A percentile compares a stretch with the other conserved stretches of the same genome.
phyloP scores from a whole-genome alignment of 2,797 vertebrate species.

The Esox masquinongy region DNA sequence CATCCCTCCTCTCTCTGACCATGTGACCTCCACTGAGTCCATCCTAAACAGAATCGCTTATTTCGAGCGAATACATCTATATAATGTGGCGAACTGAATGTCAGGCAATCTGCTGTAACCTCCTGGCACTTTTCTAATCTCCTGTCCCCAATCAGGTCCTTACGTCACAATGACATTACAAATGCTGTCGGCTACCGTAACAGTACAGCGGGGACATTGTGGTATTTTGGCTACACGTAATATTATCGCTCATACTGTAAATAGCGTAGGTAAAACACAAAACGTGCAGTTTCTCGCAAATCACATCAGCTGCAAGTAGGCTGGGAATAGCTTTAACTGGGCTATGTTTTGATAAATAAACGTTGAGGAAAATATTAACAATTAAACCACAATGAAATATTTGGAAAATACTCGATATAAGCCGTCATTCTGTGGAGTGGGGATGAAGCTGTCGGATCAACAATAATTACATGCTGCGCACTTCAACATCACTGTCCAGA shows the following conservation, averaged over 20 bases:
- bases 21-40: neutral
- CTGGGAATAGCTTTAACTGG: neutral
- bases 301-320: neutral
- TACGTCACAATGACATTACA: constrained; percentile 1
- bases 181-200: neutral
- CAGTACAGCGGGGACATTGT: no score
- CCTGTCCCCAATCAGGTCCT: constrained; percentile 1
- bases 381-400: neutral
- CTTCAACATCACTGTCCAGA: neutral
- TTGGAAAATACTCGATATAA: neutral
- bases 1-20: neutral
- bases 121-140: constrained; percentile 16
- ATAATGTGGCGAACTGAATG: constrained; percentile 3
- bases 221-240: no score
- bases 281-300: neutral
- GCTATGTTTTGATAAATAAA: neutral
- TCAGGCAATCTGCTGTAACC: neutral
- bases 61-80: neutral
- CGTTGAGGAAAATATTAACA: neutral
- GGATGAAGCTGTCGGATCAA: neutral
- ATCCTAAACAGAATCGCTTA: neutral
- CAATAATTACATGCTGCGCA: neutral
- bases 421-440: neutral
- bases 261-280: neutral
- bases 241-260: no score